Percentiles rank a stretch among this genome's conserved stretches.
phyloP scores from a whole-genome alignment of 2,888 invertebrate genomes.

The Cataglyphis cursor region DNA sequence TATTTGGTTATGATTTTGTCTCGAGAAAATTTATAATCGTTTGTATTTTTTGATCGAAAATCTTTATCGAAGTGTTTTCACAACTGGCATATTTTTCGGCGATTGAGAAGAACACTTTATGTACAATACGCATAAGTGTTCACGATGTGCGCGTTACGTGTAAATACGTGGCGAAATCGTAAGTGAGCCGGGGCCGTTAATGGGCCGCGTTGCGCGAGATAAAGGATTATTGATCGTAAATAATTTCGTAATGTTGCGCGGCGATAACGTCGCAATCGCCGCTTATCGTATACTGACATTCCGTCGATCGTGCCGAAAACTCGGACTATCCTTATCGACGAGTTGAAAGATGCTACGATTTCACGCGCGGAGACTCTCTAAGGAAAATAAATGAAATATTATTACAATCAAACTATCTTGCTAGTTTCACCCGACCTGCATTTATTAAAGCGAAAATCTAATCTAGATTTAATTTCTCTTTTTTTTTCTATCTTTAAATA shows the following conservation, averaged over 20 bases:
- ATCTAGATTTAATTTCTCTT: background rate
- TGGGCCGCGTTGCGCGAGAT: conserved; percentile 71
- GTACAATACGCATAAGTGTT: conserved; percentile 34
- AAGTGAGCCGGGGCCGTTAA: conserved; percentile 72
- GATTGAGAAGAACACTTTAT: background rate
- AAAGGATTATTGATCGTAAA: conserved; percentile 77
- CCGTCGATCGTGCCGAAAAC: conserved; percentile 66
- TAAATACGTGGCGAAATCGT: conserved; percentile 68
- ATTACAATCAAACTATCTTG: background rate
- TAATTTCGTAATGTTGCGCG: conserved; percentile 74
- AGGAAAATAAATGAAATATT: background rate
- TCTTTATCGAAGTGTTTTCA: background rate
- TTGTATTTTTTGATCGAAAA: background rate
- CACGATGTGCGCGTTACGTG: conserved; percentile 37
- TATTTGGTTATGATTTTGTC: background rate
- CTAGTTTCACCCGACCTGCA: too few species aligned
- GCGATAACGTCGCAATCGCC: conserved; percentile 75
- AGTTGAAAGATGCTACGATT: conserved; percentile 16
- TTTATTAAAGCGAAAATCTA: too few species aligned
- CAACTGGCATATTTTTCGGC: conserved; percentile 16
- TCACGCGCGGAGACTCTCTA: background rate
- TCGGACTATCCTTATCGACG: conserved; percentile 36
- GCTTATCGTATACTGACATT: conserved; percentile 67
- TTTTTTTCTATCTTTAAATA: background rate
- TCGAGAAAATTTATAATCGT: background rate